Evolutionary conservation across 1,140 invertebrate species (phyloP), one percentile per base, ranked within the genome.

Genomic region (Oryctes rhinoceros): DNA sequence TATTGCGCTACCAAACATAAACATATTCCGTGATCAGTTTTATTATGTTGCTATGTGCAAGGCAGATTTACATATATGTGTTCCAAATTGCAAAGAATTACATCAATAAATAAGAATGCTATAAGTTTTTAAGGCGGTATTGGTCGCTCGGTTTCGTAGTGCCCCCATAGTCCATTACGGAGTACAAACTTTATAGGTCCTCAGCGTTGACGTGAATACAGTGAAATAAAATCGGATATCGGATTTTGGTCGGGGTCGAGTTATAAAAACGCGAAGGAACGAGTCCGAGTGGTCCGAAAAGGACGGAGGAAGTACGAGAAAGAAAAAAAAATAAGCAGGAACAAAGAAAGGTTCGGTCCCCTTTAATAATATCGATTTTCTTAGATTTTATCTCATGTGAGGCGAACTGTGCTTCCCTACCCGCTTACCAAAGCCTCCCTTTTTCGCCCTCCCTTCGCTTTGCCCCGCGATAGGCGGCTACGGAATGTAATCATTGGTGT

Each of bases 361-460:
- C 65, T 71, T 71, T 71, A 71, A 71, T 71, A 71, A 71, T 71
- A 71, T 71, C 65, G 65, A 71, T 71, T 71, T 24, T 71, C 11
- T 59, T 71, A 71, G 65, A 71, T 71, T 71, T 71, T 71, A 71
- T 71, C 65, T 71, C 65, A 37, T 71, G 24, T 24, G 65, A 37
- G 65, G 65, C 39, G 39, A 10, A 44, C 39, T 4, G 39, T 44
- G 39, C 39, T 44, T 44, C 39, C 39, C 39, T 44, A 3, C 39
- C 39, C 9, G 39, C 24, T 30, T 30, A 30, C 39, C 39, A 4
- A 44, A 5, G 39, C 9, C 39, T 71, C 65, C 24, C 35, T 71
- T 37, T 71, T 71, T 24, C 20, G 65, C 65, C 4, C 65, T 24
- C 15, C 15, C n/a, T 30, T 71, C 15, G 65, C 24, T 71, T 71